Percentiles rank a stretch among this genome's conserved stretches.
These are phyloP conservation scores for Propithecus perrieri DNA, from an alignment of 2,797 vertebrate genomes.

Conservation along the genomic window DNA sequence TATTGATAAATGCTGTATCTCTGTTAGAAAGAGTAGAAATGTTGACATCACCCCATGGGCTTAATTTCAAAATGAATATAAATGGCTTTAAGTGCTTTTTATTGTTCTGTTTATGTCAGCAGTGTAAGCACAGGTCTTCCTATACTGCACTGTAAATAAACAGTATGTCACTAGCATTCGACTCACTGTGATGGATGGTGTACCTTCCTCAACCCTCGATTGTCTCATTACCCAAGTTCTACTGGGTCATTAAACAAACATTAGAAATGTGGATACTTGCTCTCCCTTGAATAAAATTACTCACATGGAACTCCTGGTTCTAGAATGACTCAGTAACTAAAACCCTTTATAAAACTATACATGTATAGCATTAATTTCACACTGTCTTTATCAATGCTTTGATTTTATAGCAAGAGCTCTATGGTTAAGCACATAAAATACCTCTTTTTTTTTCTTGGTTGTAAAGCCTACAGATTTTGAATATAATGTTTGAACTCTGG, in stretches of 20 bases:
- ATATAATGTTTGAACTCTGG: background rate
- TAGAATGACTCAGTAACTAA: constrained; percentile 25
- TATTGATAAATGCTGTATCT: constrained; percentile 47
- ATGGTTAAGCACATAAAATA: background rate
- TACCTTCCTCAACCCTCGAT: background rate
- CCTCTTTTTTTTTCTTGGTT: background rate
- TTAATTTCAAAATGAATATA: constrained; percentile 63
- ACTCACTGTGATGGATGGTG: background rate
- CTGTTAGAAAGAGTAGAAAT: constrained; percentile 60
- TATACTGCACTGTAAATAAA: constrained; percentile 56
- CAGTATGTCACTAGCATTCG: background rate
- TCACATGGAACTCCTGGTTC: background rate
- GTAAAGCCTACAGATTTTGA: background rate
- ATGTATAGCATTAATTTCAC: background rate
- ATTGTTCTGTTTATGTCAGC: constrained; percentile 22
- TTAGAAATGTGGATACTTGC: background rate
- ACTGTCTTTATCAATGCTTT: background rate
- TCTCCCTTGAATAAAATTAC: background rate
- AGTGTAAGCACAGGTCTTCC: background rate
- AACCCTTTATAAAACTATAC: background rate
- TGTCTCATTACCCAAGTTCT: constrained; percentile 55
- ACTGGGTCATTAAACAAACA: constrained; percentile 53
- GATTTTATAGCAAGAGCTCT: background rate
- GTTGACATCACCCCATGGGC: background rate
- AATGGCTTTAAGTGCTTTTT: constrained; percentile 8